Conservation (phyloP, 2,797 vertebrate genomes). For the Monodelphis domestica region DNA sequence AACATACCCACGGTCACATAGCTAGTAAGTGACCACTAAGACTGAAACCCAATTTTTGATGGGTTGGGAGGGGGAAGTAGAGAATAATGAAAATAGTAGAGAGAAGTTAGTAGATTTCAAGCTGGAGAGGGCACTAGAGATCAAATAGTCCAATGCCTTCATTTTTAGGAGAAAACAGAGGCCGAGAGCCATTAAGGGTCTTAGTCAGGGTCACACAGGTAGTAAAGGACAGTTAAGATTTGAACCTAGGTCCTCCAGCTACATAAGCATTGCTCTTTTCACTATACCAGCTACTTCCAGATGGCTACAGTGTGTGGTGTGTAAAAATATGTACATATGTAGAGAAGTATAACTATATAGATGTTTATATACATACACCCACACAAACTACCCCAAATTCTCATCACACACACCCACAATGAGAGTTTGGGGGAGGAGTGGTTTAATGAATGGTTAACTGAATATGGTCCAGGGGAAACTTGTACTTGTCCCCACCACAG, state of each 20-base stretch:
- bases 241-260: background rate
- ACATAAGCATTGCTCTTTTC: too few relatives aligned
- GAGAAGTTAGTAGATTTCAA: background rate
- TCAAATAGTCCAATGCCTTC: background rate
- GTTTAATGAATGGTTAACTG: background rate
- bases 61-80: background rate
- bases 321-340: background rate
- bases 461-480: background rate
- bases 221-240: background rate
- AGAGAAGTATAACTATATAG: background rate
- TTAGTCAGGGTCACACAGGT: background rate
- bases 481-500: background rate
- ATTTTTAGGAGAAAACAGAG: background rate
- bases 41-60: background rate
- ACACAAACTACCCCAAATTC: too few relatives aligned
- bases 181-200: background rate
- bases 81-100: background rate
- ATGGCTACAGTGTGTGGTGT: background rate
- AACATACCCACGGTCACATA: background rate
- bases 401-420: too few relatives aligned
- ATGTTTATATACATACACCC: background rate
- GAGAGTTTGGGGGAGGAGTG: background rate
- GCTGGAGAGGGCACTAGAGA: background rate
- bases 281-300: background rate
- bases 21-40: background rate